phyloP scores from a whole-genome alignment of 1,140 invertebrate species.

The Drosophila insularis region DNA sequence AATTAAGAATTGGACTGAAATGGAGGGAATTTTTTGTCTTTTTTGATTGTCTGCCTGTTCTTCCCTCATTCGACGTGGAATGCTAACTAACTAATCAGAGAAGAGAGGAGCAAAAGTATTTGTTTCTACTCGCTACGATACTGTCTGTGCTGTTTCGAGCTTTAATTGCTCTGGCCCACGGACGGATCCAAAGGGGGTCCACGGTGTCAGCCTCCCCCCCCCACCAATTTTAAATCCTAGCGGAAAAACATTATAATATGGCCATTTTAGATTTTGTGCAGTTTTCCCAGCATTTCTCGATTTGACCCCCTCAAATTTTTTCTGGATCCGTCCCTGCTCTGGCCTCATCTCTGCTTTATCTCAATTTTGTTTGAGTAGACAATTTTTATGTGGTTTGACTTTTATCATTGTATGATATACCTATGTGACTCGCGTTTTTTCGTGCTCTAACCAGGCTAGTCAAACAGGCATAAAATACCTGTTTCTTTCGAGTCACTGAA shows the following conservation, averaged over 20 bases:
- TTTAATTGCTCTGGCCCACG: slow-evolving; percentile 21
- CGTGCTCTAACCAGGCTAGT: slow-evolving; percentile 20
- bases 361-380: slow-evolving; percentile 41
- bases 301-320: no score
- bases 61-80: slow-evolving; percentile 24
- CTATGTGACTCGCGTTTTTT: not conserved
- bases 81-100: slow-evolving; percentile 57
- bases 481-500: slow-evolving; percentile 14
- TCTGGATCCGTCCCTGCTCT: no score
- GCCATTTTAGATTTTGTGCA: no score
- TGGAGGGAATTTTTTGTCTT: not conserved
- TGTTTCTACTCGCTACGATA: slow-evolving; percentile 1
- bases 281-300: no score
- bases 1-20: no score
- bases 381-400: slow-evolving; percentile 38
- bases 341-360: slow-evolving; percentile 39
- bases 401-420: not conserved
- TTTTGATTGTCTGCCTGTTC: slow-evolving; percentile 29
- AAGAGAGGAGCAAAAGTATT: not conserved
- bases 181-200: no score
- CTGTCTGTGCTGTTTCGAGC: not conserved
- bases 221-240: no score
- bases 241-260: no score
- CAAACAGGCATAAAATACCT: slow-evolving; percentile 46
- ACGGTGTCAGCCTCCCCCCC: no score